Conservation (phyloP, 2,797 vertebrate species). For the Pangasius djambal region DNA sequence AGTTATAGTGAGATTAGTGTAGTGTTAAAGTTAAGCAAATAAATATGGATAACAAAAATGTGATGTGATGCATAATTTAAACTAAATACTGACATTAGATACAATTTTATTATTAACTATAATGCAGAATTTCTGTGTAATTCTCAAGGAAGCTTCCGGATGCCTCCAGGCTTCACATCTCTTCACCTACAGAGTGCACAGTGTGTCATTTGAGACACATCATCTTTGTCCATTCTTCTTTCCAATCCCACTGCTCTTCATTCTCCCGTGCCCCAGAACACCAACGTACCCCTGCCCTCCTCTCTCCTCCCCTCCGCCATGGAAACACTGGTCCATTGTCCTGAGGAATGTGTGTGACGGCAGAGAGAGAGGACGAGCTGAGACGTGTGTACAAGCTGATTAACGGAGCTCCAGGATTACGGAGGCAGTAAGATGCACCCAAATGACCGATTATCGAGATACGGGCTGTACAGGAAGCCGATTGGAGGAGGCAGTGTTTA, state of each 20-base stretch:
- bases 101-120: too few relatives aligned
- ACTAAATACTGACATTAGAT: not conserved
- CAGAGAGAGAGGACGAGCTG: not conserved
- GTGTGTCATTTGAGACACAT: not conserved
- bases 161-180: not conserved
- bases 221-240: not conserved
- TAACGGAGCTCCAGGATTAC: not conserved
- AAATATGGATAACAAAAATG: not conserved
- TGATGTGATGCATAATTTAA: not conserved
- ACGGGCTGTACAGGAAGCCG: not conserved
- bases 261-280: not conserved
- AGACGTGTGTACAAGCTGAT: not conserved
- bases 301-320: not conserved
- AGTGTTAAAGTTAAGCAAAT: not conserved
- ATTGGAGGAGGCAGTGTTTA: not conserved
- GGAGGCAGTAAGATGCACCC: not conserved
- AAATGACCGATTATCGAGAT: not conserved
- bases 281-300: not conserved
- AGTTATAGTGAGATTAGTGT: too few relatives aligned
- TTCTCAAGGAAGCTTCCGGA: not conserved
- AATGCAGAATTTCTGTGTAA: not conserved
- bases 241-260: not conserved
- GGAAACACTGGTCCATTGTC: constrained; percentile 32
- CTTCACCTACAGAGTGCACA: not conserved
- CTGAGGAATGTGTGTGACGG: constrained; percentile 18